Evolutionary conservation across 2,797 vertebrate genomes (phyloP).

Genomic region (Galaxias olidus): DNA sequence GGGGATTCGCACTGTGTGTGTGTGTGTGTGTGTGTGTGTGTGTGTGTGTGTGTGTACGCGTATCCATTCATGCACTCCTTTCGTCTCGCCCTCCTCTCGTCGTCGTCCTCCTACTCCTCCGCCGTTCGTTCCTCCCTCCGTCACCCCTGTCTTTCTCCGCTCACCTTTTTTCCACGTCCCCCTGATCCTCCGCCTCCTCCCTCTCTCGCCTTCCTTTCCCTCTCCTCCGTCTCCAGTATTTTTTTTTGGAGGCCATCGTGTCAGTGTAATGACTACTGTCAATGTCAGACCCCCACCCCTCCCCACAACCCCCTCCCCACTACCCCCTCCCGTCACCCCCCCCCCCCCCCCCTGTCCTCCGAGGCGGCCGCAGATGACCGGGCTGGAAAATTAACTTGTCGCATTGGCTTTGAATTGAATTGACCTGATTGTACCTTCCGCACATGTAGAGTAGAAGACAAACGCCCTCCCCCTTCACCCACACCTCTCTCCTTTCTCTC

Average conservation of each 20-base stretch:
- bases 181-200: not conserved
- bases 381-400: slow-evolving; percentile 81
- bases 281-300: slow-evolving; percentile 44
- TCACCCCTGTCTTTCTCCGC: not conserved
- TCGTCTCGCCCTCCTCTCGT: not conserved
- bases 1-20: slow-evolving; percentile 15
- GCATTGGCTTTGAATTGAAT: slow-evolving; percentile 79
- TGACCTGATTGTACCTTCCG: slow-evolving; percentile 78
- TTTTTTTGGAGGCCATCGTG: slow-evolving; percentile 48
- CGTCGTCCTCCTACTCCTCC: slow-evolving; percentile 10
- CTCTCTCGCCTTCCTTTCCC: not conserved
- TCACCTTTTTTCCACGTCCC: not conserved
- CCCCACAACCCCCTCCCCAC: not conserved
- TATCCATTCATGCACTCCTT: not conserved
- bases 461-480: slow-evolving; percentile 6
- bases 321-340: not conserved
- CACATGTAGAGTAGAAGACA: slow-evolving; percentile 49
- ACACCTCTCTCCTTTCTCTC: not conserved
- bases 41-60: slow-evolving; percentile 14
- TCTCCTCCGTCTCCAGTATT: slow-evolving; percentile 17
- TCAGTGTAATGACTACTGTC: slow-evolving; percentile 64
- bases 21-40: slow-evolving; percentile 21
- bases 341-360: slow-evolving; percentile 34
- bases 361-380: slow-evolving; percentile 71
- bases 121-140: not conserved